phyloP scores from a whole-genome alignment of 2,888 invertebrate species.

The Nomada goodeniana region DNA sequence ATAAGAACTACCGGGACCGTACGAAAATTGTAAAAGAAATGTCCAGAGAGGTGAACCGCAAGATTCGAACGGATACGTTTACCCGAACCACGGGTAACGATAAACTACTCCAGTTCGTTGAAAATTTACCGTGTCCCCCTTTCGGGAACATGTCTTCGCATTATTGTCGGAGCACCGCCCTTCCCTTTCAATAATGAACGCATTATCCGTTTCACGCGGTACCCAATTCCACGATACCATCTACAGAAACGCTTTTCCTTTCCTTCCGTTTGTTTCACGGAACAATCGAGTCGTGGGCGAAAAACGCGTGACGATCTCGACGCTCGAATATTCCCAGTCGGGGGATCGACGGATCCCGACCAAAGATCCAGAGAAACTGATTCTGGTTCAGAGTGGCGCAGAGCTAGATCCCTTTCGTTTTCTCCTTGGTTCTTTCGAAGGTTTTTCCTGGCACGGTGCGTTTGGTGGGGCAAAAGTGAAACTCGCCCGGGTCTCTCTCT shows the following conservation, averaged over 20 bases:
- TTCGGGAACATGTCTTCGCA: no score
- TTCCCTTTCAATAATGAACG: not conserved
- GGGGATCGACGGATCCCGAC: not conserved
- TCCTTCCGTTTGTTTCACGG: not conserved
- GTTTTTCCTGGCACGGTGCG: conserved; percentile 28
- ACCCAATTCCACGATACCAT: not conserved
- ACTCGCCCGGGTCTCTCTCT: conserved; percentile 67
- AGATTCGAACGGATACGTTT: conserved; percentile 38
- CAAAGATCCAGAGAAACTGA: conserved; percentile 37
- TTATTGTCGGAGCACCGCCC: not conserved
- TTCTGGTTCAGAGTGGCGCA: conserved; percentile 8
- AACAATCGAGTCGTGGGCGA: not conserved
- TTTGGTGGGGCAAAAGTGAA: conserved; percentile 78
- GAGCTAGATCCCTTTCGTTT: conserved; percentile 56
- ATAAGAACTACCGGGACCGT: no score
- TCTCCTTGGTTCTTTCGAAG: conserved; percentile 53
- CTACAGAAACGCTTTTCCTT: not conserved
- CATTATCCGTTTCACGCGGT: not conserved
- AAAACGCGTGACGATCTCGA: not conserved
- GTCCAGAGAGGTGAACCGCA: not conserved
- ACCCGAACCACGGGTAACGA: conserved; percentile 20
- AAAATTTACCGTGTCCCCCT: conserved; percentile 29
- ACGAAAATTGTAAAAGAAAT: not conserved
- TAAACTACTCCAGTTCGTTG: not conserved
- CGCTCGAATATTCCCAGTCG: not conserved